phyloP scores from a whole-genome alignment of 2,113 vertebrate genomes.

The Ictalurus furcatus region DNA sequence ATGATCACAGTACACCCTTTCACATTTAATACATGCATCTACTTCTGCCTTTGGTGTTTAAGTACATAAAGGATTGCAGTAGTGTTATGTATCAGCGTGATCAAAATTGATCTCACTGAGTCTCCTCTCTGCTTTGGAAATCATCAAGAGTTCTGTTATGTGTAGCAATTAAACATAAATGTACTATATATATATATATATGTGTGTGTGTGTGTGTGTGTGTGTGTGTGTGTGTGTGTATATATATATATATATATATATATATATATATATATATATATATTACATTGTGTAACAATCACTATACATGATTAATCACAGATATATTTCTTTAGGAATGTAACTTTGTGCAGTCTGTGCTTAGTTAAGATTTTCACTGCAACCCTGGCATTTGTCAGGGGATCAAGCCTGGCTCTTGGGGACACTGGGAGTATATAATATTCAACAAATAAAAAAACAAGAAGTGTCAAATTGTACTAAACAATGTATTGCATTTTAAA shows the following conservation, averaged over 20 bases:
- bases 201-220: too few relatives aligned
- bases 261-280: too few relatives aligned
- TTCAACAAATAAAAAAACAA: constrained; percentile 11
- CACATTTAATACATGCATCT: not conserved
- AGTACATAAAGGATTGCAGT: not conserved
- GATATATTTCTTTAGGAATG: not conserved
- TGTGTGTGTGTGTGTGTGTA: too few relatives aligned
- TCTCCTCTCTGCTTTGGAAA: not conserved
- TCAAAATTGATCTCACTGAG: not conserved
- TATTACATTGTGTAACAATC: not conserved
- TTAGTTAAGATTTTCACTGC: constrained; percentile 4
- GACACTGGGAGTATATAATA: not conserved
- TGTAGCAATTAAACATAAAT: not conserved
- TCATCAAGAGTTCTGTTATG: not conserved
- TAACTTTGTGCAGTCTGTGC: not conserved
- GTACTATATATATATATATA: too few relatives aligned
- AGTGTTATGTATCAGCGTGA: not conserved
- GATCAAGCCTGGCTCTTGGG: not conserved
- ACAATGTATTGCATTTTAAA: not conserved
- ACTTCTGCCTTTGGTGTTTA: not conserved
- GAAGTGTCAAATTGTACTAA: not conserved
- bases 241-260: too few relatives aligned
- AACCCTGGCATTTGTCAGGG: constrained; percentile 15
- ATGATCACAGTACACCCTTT: not conserved
- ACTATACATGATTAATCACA: not conserved